Conservation (phyloP, 2,888 invertebrate species). For the Erebia epiphron region DNA sequence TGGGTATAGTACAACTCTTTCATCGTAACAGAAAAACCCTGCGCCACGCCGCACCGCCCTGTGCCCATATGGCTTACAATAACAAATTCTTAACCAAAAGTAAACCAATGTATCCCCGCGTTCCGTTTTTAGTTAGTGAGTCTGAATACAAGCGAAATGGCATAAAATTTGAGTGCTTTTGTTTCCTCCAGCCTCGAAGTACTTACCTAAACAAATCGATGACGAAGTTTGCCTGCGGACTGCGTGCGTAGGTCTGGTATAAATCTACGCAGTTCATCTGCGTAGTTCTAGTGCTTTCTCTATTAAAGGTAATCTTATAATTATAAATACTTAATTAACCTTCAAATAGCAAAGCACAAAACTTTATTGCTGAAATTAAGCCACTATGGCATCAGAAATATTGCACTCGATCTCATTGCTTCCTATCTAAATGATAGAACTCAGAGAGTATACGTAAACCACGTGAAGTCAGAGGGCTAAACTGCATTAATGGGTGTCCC, state of each 20-base stretch:
- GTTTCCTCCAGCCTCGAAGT: conserved; percentile 56
- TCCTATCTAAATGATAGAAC: too few species aligned
- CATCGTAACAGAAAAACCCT: conserved; percentile 61
- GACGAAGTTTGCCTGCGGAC: conserved; percentile 31
- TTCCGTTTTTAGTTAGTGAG: conserved; percentile 58
- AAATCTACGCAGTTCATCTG: not conserved
- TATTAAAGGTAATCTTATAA: too few species aligned
- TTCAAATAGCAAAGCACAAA: too few species aligned
- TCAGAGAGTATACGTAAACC: too few species aligned
- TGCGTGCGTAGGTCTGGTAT: not conserved
- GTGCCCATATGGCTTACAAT: conserved; percentile 78
- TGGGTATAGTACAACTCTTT: not conserved
- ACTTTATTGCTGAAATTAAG: too few species aligned
- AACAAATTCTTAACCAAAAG: conserved; percentile 80
- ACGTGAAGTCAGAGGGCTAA: too few species aligned
- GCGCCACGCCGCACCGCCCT: conserved; percentile 58
- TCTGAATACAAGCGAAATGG: conserved; percentile 58
- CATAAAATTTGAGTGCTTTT: conserved; percentile 59
- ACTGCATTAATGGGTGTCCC: too few species aligned
- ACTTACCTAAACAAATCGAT: conserved; percentile 44
- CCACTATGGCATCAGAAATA: too few species aligned
- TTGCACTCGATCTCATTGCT: too few species aligned
- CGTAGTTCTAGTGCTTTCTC: not conserved
- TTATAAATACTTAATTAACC: too few species aligned
- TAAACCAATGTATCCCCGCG: conserved; percentile 72